Conservation (phyloP, 2,888 invertebrate genomes). For the Nymphalis polychloros region DNA sequence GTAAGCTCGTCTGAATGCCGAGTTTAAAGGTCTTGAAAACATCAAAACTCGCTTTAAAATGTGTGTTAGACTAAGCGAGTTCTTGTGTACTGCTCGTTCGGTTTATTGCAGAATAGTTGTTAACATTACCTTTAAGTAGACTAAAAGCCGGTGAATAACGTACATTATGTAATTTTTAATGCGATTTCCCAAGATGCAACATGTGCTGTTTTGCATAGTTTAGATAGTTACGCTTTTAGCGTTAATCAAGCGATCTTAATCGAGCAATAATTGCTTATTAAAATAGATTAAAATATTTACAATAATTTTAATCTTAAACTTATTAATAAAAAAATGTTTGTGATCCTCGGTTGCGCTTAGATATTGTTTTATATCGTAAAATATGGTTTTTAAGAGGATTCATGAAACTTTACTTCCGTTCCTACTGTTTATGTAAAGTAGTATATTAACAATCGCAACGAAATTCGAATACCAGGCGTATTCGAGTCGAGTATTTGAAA, state of each 20-base stretch:
- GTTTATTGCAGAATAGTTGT: conserved; percentile 36
- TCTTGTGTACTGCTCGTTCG: conserved; percentile 46
- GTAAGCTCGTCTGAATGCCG: conserved; percentile 26
- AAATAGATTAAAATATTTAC: too few relatives aligned
- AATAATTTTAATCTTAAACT: too few relatives aligned
- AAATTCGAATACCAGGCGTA: background rate
- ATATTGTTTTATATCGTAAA: too few relatives aligned
- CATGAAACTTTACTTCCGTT: too few relatives aligned
- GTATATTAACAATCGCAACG: too few relatives aligned
- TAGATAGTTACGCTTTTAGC: background rate
- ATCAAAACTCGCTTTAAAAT: conserved; percentile 46
- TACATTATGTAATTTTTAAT: conserved; percentile 36
- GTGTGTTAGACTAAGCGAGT: conserved; percentile 50
- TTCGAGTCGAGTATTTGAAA: background rate
- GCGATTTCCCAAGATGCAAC: conserved; percentile 25
- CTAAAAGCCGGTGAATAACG: conserved; percentile 32
- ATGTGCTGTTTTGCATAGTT: conserved; percentile 8
- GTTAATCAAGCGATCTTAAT: background rate
- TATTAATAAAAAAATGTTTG: too few relatives aligned
- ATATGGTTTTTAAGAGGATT: too few relatives aligned
- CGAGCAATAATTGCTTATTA: background rate
- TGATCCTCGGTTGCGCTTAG: too few relatives aligned
- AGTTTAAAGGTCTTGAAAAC: conserved; percentile 51
- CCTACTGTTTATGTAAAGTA: too few relatives aligned
- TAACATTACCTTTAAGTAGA: conserved; percentile 34